These are phyloP conservation scores for Andrena fulva DNA, from an alignment of 2,888 invertebrate species.

Conservation along the genomic window DNA sequence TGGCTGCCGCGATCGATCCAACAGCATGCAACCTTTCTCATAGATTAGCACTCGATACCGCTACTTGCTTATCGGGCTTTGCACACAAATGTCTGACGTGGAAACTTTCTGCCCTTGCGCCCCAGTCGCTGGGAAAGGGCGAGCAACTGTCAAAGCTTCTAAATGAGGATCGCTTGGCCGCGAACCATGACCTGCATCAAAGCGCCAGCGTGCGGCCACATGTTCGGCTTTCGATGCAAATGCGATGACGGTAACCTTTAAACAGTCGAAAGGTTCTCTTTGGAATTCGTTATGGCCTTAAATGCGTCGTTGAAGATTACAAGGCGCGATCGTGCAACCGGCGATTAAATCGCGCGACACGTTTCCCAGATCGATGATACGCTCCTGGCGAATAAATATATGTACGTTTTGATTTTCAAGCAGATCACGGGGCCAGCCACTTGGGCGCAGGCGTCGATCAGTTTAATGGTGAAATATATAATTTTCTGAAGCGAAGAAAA, in stretches of 20 bases:
- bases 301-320: neutral
- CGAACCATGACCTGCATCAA: conserved; percentile 10
- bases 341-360: neutral
- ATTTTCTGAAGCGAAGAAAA: neutral
- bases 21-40: conserved; percentile 35
- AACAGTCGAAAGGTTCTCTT: neutral
- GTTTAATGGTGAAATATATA: too few relatives aligned
- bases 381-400: neutral
- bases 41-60: conserved; percentile 14
- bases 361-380: neutral
- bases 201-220: neutral
- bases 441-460: too few relatives aligned
- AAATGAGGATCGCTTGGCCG: neutral
- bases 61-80: conserved; percentile 35
- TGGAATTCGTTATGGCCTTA: conserved; percentile 20
- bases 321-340: neutral
- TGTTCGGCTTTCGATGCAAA: neutral
- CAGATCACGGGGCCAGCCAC: too few relatives aligned
- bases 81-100: conserved; percentile 42
- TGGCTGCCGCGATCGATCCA: conserved; percentile 37
- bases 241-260: conserved; percentile 22
- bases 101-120: conserved; percentile 1
- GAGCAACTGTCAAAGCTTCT: neutral
- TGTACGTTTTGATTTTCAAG: neutral
- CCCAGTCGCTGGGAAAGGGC: neutral